These are phyloP conservation scores for Ispidina picta DNA, from an alignment of 2,797 vertebrate genomes.

Conservation along the genomic window DNA sequence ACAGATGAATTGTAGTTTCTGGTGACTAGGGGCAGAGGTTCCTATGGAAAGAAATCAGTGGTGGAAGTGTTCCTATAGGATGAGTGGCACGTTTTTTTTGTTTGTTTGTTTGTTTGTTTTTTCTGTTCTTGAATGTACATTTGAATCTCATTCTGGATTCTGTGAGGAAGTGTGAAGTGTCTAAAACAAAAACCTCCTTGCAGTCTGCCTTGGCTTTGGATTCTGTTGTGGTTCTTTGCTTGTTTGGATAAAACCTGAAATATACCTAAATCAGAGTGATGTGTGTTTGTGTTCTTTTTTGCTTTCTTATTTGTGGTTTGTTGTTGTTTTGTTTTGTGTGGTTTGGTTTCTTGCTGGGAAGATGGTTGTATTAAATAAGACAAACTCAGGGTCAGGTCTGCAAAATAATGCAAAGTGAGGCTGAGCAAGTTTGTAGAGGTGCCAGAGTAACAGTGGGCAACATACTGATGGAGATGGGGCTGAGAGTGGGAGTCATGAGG, in stretches of 20 bases:
- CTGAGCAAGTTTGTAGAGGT: not conserved
- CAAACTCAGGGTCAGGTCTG: not conserved
- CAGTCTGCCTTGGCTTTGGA: not conserved
- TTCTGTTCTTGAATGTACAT: not conserved
- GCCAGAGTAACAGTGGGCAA: rapidly evolving
- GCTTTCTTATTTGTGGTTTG: not conserved
- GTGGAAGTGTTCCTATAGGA: not conserved
- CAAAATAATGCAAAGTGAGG: not conserved
- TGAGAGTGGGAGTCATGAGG: rapidly evolving
- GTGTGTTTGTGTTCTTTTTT: not conserved
- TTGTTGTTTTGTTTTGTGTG: no score
- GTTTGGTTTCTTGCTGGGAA: not conserved
- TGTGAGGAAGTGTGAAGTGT: not conserved
- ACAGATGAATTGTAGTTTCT: not conserved
- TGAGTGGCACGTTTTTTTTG: not conserved
- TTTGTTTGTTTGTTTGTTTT: no score
- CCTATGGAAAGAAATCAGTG: not conserved
- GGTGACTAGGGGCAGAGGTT: not conserved
- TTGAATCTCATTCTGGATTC: not conserved
- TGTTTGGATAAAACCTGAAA: not conserved
- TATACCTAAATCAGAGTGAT: not conserved
- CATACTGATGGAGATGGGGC: not conserved
- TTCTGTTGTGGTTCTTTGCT: not conserved
- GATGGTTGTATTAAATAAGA: not conserved
- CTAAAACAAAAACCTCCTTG: not conserved